A percentile compares a stretch with the other conserved stretches of the same genome.
Conservation (phyloP, 2,888 invertebrate species). For the Hecatera dysodea region DNA sequence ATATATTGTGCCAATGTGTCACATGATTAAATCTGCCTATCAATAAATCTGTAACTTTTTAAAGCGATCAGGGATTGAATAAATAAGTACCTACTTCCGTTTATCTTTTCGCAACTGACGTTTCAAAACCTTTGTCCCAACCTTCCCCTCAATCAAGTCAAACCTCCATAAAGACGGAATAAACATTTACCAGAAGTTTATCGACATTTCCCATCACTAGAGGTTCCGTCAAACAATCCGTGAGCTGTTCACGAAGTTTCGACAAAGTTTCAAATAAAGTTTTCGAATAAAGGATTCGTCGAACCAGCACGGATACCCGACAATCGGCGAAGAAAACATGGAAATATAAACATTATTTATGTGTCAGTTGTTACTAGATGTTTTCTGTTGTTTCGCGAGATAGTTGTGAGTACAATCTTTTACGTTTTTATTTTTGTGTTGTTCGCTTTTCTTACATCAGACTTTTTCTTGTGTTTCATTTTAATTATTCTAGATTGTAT, state of each 20-base stretch:
- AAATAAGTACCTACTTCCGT: neutral
- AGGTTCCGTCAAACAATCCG: slow-evolving; percentile 50
- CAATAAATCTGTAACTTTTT: neutral
- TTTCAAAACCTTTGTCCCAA: slow-evolving; percentile 7
- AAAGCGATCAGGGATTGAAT: slow-evolving; percentile 8
- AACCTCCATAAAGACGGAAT: slow-evolving; percentile 15
- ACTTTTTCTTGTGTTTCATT: neutral
- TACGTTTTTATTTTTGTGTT: neutral
- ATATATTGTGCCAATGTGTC: no score
- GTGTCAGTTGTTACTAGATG: slow-evolving; percentile 16
- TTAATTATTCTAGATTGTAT: neutral
- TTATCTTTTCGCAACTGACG: slow-evolving; percentile 18
- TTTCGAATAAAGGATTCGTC: slow-evolving; percentile 62
- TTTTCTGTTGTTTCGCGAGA: slow-evolving; percentile 22
- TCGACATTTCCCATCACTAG: slow-evolving; percentile 56
- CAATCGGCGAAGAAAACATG: slow-evolving; percentile 45
- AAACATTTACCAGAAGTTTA: slow-evolving; percentile 40
- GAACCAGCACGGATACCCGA: slow-evolving; percentile 47
- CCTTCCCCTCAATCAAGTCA: slow-evolving; percentile 27
- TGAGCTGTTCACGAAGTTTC: slow-evolving; percentile 51
- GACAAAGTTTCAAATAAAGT: slow-evolving; percentile 54
- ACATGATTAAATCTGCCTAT: neutral
- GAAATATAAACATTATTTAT: slow-evolving; percentile 58
- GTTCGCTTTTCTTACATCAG: neutral
- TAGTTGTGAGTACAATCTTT: slow-evolving; percentile 2